Evolutionary conservation across 2,888 invertebrate genomes (phyloP).

Genomic region (Pseudanteris insignis): DNA sequence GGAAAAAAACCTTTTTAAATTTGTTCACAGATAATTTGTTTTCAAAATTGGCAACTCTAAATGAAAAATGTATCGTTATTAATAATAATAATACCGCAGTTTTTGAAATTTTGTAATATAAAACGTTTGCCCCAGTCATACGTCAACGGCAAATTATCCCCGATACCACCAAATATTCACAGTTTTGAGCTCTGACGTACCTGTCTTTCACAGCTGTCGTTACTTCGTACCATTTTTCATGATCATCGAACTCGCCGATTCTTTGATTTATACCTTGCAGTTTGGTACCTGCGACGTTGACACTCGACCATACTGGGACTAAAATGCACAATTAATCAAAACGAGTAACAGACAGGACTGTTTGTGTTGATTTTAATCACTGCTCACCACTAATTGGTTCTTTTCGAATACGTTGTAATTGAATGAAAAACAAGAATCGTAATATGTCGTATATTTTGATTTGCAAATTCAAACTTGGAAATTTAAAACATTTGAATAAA

Average conservation of each 20-base stretch:
- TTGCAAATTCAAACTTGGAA: no score
- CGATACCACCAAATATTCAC: slow-evolving; percentile 29
- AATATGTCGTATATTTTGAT: no score
- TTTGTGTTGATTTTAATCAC: slow-evolving; percentile 11
- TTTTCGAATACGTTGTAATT: no score
- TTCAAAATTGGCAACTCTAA: no score
- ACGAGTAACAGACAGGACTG: slow-evolving; percentile 17
- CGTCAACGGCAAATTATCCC: slow-evolving; percentile 20
- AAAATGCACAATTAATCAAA: slow-evolving; percentile 40
- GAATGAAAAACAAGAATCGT: no score
- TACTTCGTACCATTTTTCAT: slow-evolving; percentile 68
- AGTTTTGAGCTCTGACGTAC: slow-evolving; percentile 40
- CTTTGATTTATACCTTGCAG: slow-evolving; percentile 70
- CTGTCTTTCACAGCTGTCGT: slow-evolving; percentile 52
- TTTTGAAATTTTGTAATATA: no score
- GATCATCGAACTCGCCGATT: slow-evolving; percentile 69
- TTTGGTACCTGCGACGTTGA: slow-evolving; percentile 72
- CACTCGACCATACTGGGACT: slow-evolving; percentile 75
- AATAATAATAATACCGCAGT: no score
- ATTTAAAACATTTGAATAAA: no score
- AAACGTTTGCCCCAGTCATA: no score
- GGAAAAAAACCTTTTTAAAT: no score
- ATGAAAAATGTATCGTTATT: no score
- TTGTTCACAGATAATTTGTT: no score
- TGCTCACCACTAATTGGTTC: slow-evolving; percentile 8